Percentiles rank a stretch among this genome's conserved stretches.
Conservation (phyloP, 1,140 invertebrate species). For the Drosophila arizonae region DNA sequence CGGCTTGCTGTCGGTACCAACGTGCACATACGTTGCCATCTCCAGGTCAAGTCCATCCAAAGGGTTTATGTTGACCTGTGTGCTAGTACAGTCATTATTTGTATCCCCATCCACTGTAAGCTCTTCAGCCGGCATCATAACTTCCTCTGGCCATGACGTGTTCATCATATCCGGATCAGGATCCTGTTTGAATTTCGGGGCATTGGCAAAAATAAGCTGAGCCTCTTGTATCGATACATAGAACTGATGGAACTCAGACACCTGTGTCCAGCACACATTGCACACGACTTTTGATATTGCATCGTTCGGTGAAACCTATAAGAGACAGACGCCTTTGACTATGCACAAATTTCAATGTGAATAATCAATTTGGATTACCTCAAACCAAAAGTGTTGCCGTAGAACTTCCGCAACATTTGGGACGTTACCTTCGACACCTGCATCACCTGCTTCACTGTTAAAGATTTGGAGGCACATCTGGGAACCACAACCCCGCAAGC, state of each 20-base stretch:
- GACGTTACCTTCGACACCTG: slow-evolving; percentile 31
- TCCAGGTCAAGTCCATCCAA: slow-evolving; percentile 61
- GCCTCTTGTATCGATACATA: slow-evolving; percentile 75
- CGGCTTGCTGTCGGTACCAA: slow-evolving; percentile 39
- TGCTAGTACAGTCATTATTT: slow-evolving; percentile 15
- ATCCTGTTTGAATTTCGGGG: slow-evolving; percentile 60
- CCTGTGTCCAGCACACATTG: slow-evolving; percentile 73
- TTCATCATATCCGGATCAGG: slow-evolving; percentile 58
- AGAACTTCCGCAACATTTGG: slow-evolving; percentile 64
- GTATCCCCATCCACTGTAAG: slow-evolving; percentile 46
- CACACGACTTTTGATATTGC: slow-evolving; percentile 74
- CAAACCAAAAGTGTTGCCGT: slow-evolving; percentile 77
- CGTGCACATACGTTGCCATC: slow-evolving; percentile 16
- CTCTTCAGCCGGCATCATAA: slow-evolving; percentile 63
- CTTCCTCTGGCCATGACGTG: slow-evolving; percentile 65
- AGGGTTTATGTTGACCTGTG: slow-evolving; percentile 62
- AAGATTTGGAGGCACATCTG: slow-evolving; percentile 72
- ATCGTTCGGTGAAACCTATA: slow-evolving; percentile 61
- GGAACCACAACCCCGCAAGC: slow-evolving; percentile 68
- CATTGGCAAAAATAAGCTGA: slow-evolving; percentile 65
- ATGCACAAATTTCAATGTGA: not conserved
- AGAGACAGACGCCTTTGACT: not conserved
- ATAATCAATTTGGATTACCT: slow-evolving; percentile 43
- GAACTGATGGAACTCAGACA: slow-evolving; percentile 78
- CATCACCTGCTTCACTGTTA: slow-evolving; percentile 19